Base-by-base conservation (phyloP, 1,140 invertebrate genomes). In the Solenopsis invicta region DNA sequence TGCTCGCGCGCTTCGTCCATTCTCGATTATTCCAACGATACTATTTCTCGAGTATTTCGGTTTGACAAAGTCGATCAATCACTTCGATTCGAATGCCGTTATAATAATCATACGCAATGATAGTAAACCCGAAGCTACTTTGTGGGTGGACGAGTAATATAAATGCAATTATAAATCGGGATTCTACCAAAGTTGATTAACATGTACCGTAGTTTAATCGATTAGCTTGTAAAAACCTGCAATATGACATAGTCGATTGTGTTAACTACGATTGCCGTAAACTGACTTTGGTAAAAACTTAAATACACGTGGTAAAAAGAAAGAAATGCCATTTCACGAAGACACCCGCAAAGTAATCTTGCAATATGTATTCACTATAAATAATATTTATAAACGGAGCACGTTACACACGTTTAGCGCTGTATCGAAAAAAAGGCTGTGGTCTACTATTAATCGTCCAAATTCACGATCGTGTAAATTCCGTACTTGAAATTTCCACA, bases 11-110 rank as follows among this genome's bases (percentile, higher is more conserved):
- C 24, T 76, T 34, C 29, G 54, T 24, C 24, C 24, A n/a, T n/a
- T 48, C 48, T 41, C 66, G 66, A 71, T 81, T 71, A 71, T 56
- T 16, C 13, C 18, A 61, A 34, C 54, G 56, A 45, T 61, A 16
- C 52, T 56, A 56, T 37, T 66, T 78, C 45, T 67, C 48, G 29
- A 24, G n/a, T 67, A 18, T 18, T 37, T 80, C 48, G 9, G 1
- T 41, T 34, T 13, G 21, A 41, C 56, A 41, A 62, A 62, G 56
- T 69, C 76, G 62, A 37, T 13, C 48, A 37, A 77, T 52, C 77
- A 37, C n/a, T 24, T 50, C 45, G 13, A 29, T 52, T 37, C 48
- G 18, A 34, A 21, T 48, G 18, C 75, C 75, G 24, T 48, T 64
- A 29, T 18, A 78, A 29, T 18, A 78, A 34, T 78, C 10, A 12